Evolutionary conservation across 2,797 vertebrate genomes (phyloP), one percentile per base, ranked within the genome.

Genomic region (Decapterus maruadsi): DNA sequence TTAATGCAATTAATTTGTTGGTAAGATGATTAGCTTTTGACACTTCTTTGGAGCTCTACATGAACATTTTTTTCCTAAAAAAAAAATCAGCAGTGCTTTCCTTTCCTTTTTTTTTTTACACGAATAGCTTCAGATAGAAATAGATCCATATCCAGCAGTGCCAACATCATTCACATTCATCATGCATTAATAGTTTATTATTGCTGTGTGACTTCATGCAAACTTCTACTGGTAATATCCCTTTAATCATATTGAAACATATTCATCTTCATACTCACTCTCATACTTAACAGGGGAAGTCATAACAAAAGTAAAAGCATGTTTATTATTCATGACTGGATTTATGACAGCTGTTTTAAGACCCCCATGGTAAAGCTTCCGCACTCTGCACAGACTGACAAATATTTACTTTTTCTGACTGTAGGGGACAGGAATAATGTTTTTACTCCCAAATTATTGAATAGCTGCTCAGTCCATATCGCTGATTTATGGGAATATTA

Each of bases 1-100:
- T 64, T 64, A 77, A 68, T 72, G n/a, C 63, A 84, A 73, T 60
- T 19, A 26, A 42, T 73, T 70, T 75, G 42, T 65, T 64, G 29
- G 20, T 59, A 14, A 43, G 26, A 26, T 31, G 19, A 68, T 64
- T 13, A 5, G 2, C 6, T 26, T 62, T 68, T 46, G 34, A 45
- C 46, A 45, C 22, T 1, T 40, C 11, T 29, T 14, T 12, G 8
- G 20, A 1, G 48, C 17, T 34, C 26, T 53, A 48, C n/a, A 51
- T 51, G n/a, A 51, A 12, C 26, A 26, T 26, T 26, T 26, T 26
- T 26, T 26, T 3, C 26, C 26, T 26, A 26, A 40, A 40, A 40
- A 40, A 40, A 40, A 40, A 9, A 11, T 40, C 38, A 11, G 38
- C 8, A 40, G 38, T 10, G 11, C 38, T 34, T 34, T 34, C 38